Evolutionary conservation across 2,888 invertebrate species (phyloP).

Genomic region (Gymnocheta viridis): DNA sequence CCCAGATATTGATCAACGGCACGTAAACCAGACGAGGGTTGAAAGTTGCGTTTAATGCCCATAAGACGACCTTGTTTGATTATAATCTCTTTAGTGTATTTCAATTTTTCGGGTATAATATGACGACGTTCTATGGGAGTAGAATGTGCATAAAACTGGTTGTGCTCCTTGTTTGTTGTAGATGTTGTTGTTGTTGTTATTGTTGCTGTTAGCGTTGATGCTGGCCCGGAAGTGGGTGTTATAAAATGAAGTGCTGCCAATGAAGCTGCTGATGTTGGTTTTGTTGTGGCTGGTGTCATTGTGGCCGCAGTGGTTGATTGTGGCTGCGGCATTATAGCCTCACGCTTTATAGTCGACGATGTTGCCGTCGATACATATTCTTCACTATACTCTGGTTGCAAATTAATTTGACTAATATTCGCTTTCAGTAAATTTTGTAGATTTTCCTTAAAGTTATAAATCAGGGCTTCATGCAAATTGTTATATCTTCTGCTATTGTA

Average conservation of each 20-base stretch:
- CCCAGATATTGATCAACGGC: constrained; percentile 89
- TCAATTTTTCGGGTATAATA: constrained; percentile 79
- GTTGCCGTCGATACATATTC: constrained; percentile 42
- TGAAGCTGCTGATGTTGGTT: not conserved
- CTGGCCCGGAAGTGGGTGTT: constrained; percentile 11
- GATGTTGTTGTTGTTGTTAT: constrained; percentile 22
- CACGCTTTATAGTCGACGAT: constrained; percentile 50
- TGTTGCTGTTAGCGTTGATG: constrained; percentile 31
- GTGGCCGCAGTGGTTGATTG: constrained; percentile 23
- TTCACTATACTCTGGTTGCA: constrained; percentile 28
- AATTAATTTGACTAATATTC: constrained; percentile 63
- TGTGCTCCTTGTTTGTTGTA: constrained; percentile 41
- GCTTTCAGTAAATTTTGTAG: constrained; percentile 72
- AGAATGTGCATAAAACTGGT: constrained; percentile 12
- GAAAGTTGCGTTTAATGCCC: constrained; percentile 86
- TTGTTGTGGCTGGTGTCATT: constrained; percentile 4
- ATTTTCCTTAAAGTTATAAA: constrained; percentile 73
- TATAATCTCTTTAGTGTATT: constrained; percentile 85
- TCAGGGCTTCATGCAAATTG: constrained; percentile 67
- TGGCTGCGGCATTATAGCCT: constrained; percentile 39
- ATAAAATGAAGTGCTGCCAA: constrained; percentile 7
- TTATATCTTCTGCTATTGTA: not conserved
- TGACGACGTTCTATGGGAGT: constrained; percentile 75
- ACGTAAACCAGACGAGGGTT: constrained; percentile 84
- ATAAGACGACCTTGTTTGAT: constrained; percentile 87